Evolutionary conservation across 2,113 vertebrate species (phyloP), one percentile per base, ranked within the genome.

Genomic region (Dipodomys stephensi): DNA sequence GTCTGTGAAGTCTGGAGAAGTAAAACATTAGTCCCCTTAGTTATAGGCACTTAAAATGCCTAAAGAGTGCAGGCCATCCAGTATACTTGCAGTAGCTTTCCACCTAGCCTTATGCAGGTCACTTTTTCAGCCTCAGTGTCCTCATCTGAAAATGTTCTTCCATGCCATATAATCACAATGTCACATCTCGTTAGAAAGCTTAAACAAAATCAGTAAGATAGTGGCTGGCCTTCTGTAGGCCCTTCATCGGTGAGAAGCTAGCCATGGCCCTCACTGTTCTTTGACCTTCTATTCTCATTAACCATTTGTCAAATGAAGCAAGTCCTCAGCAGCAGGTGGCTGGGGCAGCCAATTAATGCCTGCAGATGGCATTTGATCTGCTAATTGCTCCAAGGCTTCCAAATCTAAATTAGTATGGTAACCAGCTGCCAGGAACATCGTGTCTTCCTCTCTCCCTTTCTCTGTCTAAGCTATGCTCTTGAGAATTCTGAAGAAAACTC

Each of bases 261-360:
- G 49, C 18, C 7, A 67, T 32, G 20, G 69, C 39, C 85, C 53
- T 80, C 57, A 1, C 32, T 67, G 73, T 77, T 76, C 49, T 71
- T 25, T 91, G 65, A 84, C 90, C 95, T 88, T 28, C 30, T 20
- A 35, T 22, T 96, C 94, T 92, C 91, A 87, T 77, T 44, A 16
- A 46, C 83, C 83, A 82, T 90, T 2, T 0, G 87, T 96, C 12
- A 94, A 92, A 95, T n/a, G 90, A 88, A 94, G 83, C 88, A 28
- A 74, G 65, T 69, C 82, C 85, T 93, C 65, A 5, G 72, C 68
- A 62, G 95, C 98, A 98, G 98, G 98, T 98, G 97, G 95, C 84
- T 85, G 23, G 86, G 28, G 18, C 65, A 72, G 71, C 92, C 96
- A 95, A 83, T 91, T 91, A 20, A 0, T 91, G 96, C 96, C 96